Evolutionary conservation across 2,797 vertebrate species (phyloP).

Genomic region (Clarias pachynema): DNA sequence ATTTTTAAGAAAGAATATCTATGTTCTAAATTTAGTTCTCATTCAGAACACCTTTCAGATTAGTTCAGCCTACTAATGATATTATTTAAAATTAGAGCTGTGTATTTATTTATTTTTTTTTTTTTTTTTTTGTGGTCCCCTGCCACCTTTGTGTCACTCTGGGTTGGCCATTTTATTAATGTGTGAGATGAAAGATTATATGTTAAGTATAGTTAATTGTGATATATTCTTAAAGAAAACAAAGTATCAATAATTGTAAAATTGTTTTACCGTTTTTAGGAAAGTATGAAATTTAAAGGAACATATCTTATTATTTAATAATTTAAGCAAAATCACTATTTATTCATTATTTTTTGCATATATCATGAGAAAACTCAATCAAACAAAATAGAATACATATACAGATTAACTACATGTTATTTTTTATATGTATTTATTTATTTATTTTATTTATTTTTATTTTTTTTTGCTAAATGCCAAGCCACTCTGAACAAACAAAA

Average conservation of each 20-base stretch:
- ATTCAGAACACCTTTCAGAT: constrained; percentile 13
- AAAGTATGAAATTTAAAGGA: not conserved
- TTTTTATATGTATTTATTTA: no score
- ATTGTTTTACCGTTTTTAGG: not conserved
- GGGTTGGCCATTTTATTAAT: not conserved
- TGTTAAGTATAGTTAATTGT: not conserved
- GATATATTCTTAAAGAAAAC: not conserved
- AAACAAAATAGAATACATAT: not conserved
- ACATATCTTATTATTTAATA: not conserved
- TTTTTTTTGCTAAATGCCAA: not conserved
- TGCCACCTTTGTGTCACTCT: not conserved
- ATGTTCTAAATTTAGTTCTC: not conserved
- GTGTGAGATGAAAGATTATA: not conserved
- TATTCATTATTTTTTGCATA: not conserved
- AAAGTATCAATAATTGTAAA: not conserved
- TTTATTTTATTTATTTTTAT: no score
- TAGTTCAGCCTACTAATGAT: not conserved
- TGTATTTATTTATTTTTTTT: not conserved
- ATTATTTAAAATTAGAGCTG: not conserved
- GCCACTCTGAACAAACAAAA: constrained; percentile 45
- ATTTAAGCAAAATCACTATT: not conserved
- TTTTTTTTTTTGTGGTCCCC: no score
- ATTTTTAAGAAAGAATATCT: constrained; percentile 47
- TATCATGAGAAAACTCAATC: not conserved
- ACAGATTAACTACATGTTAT: not conserved